These are phyloP conservation scores for Brachionus calyciflorus DNA, from an alignment of 1,140 invertebrate genomes.

Conservation along the genomic window DNA sequence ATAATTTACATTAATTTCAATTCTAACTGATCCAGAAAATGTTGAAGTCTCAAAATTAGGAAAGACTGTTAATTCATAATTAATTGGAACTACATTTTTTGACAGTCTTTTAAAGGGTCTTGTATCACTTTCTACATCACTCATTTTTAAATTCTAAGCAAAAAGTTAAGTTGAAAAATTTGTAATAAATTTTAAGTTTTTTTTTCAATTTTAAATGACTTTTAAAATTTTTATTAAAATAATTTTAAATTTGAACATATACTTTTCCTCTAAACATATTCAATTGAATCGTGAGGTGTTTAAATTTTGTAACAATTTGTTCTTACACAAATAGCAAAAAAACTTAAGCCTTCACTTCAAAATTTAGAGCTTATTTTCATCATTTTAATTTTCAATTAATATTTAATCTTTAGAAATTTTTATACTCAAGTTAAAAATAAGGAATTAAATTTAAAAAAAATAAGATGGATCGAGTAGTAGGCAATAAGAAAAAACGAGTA, in stretches of 20 bases:
- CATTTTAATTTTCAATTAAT: too few species aligned
- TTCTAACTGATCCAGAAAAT: background rate
- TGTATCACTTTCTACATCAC: background rate
- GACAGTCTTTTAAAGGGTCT: conserved; percentile 6
- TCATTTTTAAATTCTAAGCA: conserved; percentile 6
- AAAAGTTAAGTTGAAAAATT: conserved; percentile 28
- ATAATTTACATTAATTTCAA: conserved; percentile 10
- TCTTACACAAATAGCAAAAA: background rate
- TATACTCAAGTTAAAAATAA: too few species aligned
- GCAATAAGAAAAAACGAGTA: conserved; percentile 2
- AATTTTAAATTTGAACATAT: too few species aligned
- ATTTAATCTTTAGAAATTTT: too few species aligned
- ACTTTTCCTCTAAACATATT: too few species aligned
- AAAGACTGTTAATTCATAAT: background rate
- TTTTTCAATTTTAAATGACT: too few species aligned
- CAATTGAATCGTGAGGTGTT: too few species aligned
- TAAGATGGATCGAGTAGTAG: conserved; percentile 16
- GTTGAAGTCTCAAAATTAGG: conserved; percentile 11
- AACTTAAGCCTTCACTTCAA: background rate
- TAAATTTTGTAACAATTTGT: too few species aligned
- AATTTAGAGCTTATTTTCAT: conserved; percentile 11
- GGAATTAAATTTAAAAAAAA: too few species aligned
- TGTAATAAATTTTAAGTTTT: too few species aligned
- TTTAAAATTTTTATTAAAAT: too few species aligned
- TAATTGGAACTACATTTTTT: background rate